These are phyloP conservation scores for Camponotus fellah DNA, from an alignment of 2,888 invertebrate species.

Conservation along the genomic window DNA sequence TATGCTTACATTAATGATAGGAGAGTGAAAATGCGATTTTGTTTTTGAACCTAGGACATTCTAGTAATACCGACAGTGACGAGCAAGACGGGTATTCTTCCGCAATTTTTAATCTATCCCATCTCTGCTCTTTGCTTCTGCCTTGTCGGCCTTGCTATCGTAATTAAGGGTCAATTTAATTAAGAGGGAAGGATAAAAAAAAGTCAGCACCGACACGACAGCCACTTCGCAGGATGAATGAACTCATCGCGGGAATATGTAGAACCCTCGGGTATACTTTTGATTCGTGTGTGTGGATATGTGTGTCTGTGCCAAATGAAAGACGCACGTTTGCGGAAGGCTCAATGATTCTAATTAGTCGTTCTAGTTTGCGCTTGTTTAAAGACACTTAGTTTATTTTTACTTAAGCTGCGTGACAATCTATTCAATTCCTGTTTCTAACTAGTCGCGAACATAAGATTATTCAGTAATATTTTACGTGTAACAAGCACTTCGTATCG, in stretches of 20 bases:
- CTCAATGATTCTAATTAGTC: conserved; percentile 76
- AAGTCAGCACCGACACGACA: conserved; percentile 46
- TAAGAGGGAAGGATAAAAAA: conserved; percentile 46
- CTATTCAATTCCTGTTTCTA: conserved; percentile 12
- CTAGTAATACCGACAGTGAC: background rate
- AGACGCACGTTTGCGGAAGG: conserved; percentile 59
- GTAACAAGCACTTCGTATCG: background rate
- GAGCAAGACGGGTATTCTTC: background rate
- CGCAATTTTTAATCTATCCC: conserved; percentile 23
- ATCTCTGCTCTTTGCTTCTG: background rate
- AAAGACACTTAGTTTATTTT: conserved; percentile 65
- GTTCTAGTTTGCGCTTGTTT: conserved; percentile 73
- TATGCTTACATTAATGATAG: background rate
- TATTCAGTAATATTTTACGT: background rate
- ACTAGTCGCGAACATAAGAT: background rate
- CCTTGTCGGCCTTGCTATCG: conserved; percentile 48
- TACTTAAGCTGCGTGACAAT: conserved; percentile 38
- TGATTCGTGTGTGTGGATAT: background rate
- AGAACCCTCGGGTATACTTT: conserved; percentile 57
- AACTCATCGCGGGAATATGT: conserved; percentile 54
- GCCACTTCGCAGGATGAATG: conserved; percentile 62
- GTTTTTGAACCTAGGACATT: background rate
- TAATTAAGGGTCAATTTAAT: conserved; percentile 60
- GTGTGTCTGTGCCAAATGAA: conserved; percentile 10
- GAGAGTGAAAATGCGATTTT: background rate